A percentile compares a stretch with the other conserved stretches of the same genome.
These are phyloP conservation scores for Buathra laborator DNA, from an alignment of 2,888 invertebrate genomes.

Conservation along the genomic window DNA sequence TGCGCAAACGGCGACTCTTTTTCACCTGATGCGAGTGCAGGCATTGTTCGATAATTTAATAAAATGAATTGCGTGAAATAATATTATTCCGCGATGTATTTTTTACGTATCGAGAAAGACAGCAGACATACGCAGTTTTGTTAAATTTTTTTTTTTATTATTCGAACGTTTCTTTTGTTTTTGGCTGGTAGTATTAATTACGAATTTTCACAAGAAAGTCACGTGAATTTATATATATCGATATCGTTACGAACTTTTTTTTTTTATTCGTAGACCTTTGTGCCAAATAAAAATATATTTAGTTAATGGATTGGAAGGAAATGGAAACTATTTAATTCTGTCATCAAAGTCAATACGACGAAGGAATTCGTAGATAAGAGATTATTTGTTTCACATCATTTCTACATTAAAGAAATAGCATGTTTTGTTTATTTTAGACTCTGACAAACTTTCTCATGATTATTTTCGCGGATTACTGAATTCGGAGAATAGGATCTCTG, in stretches of 20 bases:
- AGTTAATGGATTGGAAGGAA: not conserved
- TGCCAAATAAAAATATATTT: not conserved
- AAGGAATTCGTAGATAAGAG: not conserved
- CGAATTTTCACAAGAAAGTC: not conserved
- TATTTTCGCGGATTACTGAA: too few species aligned
- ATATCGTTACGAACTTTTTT: not conserved
- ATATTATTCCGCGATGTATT: conserved; percentile 1
- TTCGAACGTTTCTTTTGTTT: not conserved
- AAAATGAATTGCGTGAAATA: not conserved
- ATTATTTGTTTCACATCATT: not conserved
- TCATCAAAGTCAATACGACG: not conserved
- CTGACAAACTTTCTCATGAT: not conserved
- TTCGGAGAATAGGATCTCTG: too few species aligned
- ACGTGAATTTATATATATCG: not conserved
- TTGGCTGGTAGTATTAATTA: not conserved
- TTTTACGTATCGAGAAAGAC: not conserved
- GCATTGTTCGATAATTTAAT: not conserved
- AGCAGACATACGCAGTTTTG: too few species aligned
- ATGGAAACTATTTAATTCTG: not conserved
- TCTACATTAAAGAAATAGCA: not conserved
- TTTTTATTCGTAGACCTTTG: not conserved
- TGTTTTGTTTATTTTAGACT: not conserved
- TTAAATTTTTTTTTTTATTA: not conserved
- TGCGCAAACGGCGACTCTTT: conserved; percentile 47
- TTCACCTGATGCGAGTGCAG: conserved; percentile 10